Evolutionary conservation across 1,140 invertebrate genomes (phyloP).

Genomic region (Gyrodactylus bullatarudis): DNA sequence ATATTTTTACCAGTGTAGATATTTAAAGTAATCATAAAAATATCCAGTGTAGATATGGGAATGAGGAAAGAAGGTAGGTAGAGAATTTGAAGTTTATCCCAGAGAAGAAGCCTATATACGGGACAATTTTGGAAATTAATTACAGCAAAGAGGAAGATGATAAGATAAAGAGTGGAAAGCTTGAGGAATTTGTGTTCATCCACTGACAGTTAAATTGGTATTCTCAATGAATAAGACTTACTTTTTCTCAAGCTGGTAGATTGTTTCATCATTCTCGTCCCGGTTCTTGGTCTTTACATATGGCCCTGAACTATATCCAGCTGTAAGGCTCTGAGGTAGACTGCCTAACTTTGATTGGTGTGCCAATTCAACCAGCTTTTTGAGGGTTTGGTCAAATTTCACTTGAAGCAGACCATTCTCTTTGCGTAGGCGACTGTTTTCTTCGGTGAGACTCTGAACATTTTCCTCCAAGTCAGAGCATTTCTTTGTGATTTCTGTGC

Average conservation of each 20-base stretch:
- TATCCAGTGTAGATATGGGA: too few species aligned
- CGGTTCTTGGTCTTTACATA: neutral
- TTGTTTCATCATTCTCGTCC: neutral
- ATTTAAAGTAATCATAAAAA: too few species aligned
- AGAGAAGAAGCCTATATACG: too few species aligned
- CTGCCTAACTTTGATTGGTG: neutral
- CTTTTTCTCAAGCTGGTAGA: neutral
- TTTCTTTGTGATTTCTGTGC: neutral
- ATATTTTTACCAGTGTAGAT: too few species aligned
- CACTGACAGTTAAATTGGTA: too few species aligned
- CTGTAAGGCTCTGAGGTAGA: neutral
- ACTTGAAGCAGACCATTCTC: neutral
- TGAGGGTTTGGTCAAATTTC: neutral
- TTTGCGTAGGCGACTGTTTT: neutral
- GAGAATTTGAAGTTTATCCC: too few species aligned
- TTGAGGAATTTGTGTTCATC: too few species aligned
- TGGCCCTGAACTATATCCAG: neutral
- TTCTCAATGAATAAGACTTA: too few species aligned
- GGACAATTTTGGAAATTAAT: too few species aligned
- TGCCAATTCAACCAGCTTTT: neutral
- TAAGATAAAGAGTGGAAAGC: too few species aligned
- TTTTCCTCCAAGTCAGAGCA: neutral
- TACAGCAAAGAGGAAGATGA: too few species aligned
- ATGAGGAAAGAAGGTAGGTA: too few species aligned
- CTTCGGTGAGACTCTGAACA: neutral